Evolutionary conservation across 2,888 invertebrate genomes (phyloP).

Genomic region (Lamellibrachia satsuma): DNA sequence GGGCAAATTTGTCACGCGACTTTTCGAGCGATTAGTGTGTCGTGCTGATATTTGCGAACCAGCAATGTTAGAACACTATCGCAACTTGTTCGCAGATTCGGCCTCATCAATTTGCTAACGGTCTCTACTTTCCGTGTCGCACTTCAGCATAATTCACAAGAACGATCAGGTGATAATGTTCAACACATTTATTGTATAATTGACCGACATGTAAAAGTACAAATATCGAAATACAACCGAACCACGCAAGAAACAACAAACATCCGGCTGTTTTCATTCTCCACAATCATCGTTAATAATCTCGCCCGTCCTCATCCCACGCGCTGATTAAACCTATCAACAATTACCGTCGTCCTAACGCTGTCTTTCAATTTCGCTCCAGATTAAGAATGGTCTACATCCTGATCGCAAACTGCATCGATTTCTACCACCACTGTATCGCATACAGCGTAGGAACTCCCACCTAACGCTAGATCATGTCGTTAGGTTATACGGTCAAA

Average conservation of each 20-base stretch:
- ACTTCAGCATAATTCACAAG: neutral
- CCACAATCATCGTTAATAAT: neutral
- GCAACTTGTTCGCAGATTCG: too few relatives aligned
- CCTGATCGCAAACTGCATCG: neutral
- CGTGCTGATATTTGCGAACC: too few relatives aligned
- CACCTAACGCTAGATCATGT: neutral
- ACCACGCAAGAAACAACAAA: conserved; percentile 50
- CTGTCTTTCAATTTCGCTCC: neutral
- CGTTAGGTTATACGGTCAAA: neutral
- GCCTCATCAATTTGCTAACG: neutral
- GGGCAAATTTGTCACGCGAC: too few relatives aligned
- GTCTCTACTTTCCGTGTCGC: neutral
- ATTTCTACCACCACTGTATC: neutral
- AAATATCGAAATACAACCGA: conserved; percentile 72
- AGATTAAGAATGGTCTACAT: neutral
- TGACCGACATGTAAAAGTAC: conserved; percentile 73
- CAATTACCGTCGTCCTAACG: neutral
- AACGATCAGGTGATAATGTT: conserved; percentile 17
- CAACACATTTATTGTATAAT: conserved; percentile 43
- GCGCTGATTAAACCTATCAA: neutral
- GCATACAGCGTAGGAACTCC: neutral
- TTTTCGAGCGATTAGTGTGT: too few relatives aligned
- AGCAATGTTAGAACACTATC: too few relatives aligned
- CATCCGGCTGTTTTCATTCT: conserved; percentile 34
- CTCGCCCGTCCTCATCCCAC: neutral